Evolutionary conservation across 2,797 vertebrate species (phyloP).

Genomic region (Allobates femoralis): DNA sequence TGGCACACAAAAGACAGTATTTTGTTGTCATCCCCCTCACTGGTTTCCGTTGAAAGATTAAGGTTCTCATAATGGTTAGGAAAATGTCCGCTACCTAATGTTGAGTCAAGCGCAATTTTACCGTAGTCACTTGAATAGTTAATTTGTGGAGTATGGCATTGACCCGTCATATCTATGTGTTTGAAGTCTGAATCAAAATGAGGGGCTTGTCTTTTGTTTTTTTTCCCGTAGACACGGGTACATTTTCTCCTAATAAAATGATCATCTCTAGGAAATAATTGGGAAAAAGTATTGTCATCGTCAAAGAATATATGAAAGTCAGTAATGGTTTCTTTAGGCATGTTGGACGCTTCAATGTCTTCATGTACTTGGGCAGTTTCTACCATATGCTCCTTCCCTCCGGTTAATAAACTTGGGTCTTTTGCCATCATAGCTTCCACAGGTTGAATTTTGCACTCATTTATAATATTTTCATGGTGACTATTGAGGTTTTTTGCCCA

Average conservation of each 20-base stretch:
- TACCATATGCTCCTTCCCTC: neutral
- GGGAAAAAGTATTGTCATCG: conserved; percentile 87
- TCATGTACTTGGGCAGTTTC: conserved; percentile 40
- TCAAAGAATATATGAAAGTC: conserved; percentile 83
- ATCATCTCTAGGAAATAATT: conserved; percentile 87
- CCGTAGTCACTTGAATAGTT: conserved; percentile 82
- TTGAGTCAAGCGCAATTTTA: conserved; percentile 82
- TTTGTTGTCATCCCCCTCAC: conserved; percentile 68
- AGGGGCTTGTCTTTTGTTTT: conserved; percentile 80
- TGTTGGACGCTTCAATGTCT: neutral
- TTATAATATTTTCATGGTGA: conserved; percentile 65
- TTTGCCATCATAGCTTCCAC: neutral
- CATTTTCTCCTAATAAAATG: conserved; percentile 86
- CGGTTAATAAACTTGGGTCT: neutral
- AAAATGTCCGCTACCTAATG: conserved; percentile 84
- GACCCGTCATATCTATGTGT: conserved; percentile 59
- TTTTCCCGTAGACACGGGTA: conserved; percentile 89
- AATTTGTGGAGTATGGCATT: conserved; percentile 74
- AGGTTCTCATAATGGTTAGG: conserved; percentile 57
- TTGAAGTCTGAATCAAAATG: conserved; percentile 63
- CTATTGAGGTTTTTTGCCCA: conserved; percentile 60
- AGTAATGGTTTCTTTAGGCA: rapidly evolving
- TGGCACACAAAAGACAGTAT: conserved; percentile 71
- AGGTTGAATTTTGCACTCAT: conserved; percentile 64
- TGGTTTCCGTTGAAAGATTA: conserved; percentile 64